These are phyloP conservation scores for Bombylius discolor DNA, from an alignment of 2,888 invertebrate genomes.

Conservation along the genomic window DNA sequence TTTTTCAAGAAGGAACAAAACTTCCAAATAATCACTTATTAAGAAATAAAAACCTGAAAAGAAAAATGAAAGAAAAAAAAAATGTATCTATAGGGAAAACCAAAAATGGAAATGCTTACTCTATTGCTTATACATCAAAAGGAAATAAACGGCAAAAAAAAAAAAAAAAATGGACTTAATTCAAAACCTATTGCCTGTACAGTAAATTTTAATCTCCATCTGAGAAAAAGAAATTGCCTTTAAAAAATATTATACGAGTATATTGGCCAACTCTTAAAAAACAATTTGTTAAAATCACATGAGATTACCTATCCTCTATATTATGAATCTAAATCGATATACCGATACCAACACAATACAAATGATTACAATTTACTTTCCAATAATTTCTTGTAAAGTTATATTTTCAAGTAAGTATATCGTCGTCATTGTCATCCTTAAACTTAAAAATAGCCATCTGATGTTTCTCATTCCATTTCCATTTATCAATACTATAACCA, in stretches of 20 bases:
- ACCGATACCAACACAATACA: background rate
- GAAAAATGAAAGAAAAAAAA: background rate
- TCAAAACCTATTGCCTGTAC: too few species aligned
- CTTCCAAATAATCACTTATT: slow-evolving; percentile 8
- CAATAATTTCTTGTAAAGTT: too few species aligned
- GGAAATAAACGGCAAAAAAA: too few species aligned
- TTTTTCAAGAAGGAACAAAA: slow-evolving; percentile 1
- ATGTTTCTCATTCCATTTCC: slow-evolving; percentile 1
- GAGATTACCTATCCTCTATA: slow-evolving; percentile 4
- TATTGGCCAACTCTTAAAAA: slow-evolving; percentile 8
- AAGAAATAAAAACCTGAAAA: background rate
- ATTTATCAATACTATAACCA: background rate
- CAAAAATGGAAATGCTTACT: too few species aligned
- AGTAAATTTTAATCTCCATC: background rate
- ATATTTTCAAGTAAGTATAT: too few species aligned
- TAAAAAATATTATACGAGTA: slow-evolving; percentile 3
- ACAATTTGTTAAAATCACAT: slow-evolving; percentile 9
- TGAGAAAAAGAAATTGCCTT: slow-evolving; percentile 3
- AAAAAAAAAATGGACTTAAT: too few species aligned
- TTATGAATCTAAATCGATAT: background rate
- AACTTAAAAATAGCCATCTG: slow-evolving; percentile 6
- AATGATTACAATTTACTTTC: too few species aligned
- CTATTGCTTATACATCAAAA: too few species aligned
- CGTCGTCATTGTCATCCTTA: background rate
- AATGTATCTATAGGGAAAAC: background rate